These are phyloP conservation scores for Oscheius onirici DNA, from an alignment of 2,888 invertebrate genomes.

Conservation along the genomic window DNA sequence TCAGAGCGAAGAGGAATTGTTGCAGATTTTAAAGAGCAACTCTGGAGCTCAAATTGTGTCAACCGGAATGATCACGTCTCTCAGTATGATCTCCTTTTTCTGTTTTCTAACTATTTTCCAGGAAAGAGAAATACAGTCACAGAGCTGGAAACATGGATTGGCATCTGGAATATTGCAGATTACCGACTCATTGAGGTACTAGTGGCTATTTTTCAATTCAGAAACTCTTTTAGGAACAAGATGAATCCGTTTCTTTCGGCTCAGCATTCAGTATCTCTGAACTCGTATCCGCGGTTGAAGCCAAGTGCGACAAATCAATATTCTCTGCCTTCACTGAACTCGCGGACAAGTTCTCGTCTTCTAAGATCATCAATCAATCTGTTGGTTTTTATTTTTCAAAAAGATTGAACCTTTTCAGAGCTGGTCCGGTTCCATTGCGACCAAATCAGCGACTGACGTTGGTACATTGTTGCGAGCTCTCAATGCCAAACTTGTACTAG, in stretches of 20 bases:
- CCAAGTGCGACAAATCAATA: neutral
- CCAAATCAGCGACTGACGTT: constrained; percentile 10
- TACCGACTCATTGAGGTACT: neutral
- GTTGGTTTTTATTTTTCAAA: neutral
- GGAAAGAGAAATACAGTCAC: constrained; percentile 7
- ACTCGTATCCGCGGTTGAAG: neutral
- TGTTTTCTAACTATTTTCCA: neutral
- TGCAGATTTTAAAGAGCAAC: neutral
- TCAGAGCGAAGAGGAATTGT: neutral
- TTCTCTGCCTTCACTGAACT: neutral
- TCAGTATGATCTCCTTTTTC: constrained; percentile 27
- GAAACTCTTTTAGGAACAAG: neutral
- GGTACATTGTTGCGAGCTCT: constrained; percentile 2
- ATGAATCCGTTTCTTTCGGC: neutral
- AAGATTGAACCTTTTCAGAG: neutral
- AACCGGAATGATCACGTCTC: constrained; percentile 46
- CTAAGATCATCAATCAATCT: constrained; percentile 17
- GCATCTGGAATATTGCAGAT: constrained; percentile 7
- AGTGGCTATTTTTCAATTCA: neutral
- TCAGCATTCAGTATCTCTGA: neutral
- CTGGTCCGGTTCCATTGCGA: constrained; percentile 23
- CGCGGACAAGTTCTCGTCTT: constrained; percentile 17
- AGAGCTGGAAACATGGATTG: constrained; percentile 12
- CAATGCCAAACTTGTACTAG: neutral
- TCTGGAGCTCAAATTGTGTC: constrained; percentile 34